Conservation (phyloP, 2,113 vertebrate species). For the Herpailurus yagouaroundi region DNA sequence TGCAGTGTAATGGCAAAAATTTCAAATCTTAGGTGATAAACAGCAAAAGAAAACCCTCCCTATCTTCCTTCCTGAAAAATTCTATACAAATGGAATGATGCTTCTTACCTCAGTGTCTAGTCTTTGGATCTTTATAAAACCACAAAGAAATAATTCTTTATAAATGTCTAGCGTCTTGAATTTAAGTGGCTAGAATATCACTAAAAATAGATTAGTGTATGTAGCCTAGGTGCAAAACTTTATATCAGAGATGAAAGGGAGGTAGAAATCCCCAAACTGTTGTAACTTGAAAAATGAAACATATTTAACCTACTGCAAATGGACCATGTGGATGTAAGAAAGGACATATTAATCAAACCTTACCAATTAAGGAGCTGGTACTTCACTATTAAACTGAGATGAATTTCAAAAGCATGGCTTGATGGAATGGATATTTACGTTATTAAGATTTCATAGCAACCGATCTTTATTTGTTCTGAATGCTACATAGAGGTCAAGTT, state of each 20-base stretch:
- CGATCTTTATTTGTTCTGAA: constrained; percentile 60
- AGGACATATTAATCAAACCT: constrained; percentile 68
- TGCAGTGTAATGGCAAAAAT: not conserved
- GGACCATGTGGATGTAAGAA: constrained; percentile 33
- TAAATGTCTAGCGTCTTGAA: not conserved
- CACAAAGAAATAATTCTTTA: constrained; percentile 3
- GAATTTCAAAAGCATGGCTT: constrained; percentile 65
- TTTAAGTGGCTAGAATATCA: constrained; percentile 17
- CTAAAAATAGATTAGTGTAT: constrained; percentile 31
- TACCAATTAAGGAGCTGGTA: constrained; percentile 58
- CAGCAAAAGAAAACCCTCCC: not conserved
- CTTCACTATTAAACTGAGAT: constrained; percentile 62
- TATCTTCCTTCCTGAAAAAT: constrained; percentile 7
- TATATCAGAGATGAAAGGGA: constrained; percentile 51
- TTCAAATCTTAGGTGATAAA: constrained; percentile 55
- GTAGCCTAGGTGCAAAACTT: constrained; percentile 31
- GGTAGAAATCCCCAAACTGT: constrained; percentile 56
- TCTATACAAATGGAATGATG: not conserved
- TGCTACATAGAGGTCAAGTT: constrained; percentile 63
- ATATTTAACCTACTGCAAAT: constrained; percentile 58
- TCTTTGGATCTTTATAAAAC: constrained; percentile 25
- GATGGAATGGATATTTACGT: constrained; percentile 65
- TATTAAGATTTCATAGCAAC: constrained; percentile 68
- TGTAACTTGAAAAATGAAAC: constrained; percentile 74
- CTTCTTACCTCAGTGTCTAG: not conserved